These are phyloP conservation scores for Labia minor DNA, from an alignment of 2,888 invertebrate genomes.

Conservation along the genomic window DNA sequence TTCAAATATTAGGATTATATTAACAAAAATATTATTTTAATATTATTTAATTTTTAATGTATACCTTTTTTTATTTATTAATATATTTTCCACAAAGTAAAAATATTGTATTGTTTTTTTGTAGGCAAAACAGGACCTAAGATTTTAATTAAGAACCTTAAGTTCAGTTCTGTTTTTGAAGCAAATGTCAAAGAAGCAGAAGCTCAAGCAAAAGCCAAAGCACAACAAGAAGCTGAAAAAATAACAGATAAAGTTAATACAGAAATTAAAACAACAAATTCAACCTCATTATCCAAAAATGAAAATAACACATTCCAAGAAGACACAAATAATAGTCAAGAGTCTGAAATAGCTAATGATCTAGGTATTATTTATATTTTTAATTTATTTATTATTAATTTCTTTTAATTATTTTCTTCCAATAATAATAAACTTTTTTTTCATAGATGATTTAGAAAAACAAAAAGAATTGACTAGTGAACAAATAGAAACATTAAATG, in stretches of 20 bases:
- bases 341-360: not conserved
- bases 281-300: not conserved
- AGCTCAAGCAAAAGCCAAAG: conserved; percentile 45
- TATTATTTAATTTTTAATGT: too few relatives aligned
- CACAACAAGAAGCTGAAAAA: conserved; percentile 35
- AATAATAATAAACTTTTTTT: too few relatives aligned
- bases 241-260: conserved; percentile 43
- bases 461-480: not conserved
- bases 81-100: too few relatives aligned
- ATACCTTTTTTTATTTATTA: too few relatives aligned
- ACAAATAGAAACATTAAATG: conserved; percentile 9
- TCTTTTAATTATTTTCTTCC: too few relatives aligned
- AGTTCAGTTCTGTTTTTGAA: conserved; percentile 54
- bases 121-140: conserved; percentile 38
- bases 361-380: not conserved
- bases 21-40: too few relatives aligned
- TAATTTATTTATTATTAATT: not conserved
- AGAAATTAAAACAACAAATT: not conserved
- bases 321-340: not conserved
- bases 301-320: not conserved
- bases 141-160: conserved; percentile 58
- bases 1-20: too few relatives aligned
- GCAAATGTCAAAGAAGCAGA: conserved; percentile 54
- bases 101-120: too few relatives aligned
- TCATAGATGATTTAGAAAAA: not conserved